A percentile compares a stretch with the other conserved stretches of the same genome.
Conservation (phyloP, 2,113 vertebrate genomes). For the Dasyornis broadbenti region DNA sequence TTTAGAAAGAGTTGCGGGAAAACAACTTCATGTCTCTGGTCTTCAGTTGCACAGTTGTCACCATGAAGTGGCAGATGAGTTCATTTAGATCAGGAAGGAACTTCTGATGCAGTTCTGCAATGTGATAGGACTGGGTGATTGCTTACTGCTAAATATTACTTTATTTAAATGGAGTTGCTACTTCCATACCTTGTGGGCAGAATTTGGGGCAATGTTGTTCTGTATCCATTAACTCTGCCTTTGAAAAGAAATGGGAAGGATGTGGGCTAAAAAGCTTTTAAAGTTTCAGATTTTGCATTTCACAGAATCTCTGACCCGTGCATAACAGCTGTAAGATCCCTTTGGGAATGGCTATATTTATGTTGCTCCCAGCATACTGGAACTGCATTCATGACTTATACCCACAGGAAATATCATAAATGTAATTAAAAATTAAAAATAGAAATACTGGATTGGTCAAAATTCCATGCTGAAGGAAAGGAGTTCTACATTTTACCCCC, state of each 20-base stretch:
- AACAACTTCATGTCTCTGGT: background rate
- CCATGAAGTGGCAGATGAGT: background rate
- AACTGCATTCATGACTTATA: slow-evolving; percentile 9
- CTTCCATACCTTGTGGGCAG: background rate
- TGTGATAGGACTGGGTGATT: background rate
- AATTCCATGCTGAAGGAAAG: background rate
- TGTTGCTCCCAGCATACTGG: background rate
- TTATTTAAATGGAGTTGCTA: background rate
- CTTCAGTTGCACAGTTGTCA: background rate
- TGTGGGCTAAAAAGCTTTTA: slow-evolving; percentile 40
- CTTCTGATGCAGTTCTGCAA: background rate
- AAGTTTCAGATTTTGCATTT: slow-evolving; percentile 18
- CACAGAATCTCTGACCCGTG: background rate
- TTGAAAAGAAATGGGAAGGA: slow-evolving; percentile 23
- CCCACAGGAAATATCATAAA: slow-evolving; percentile 39
- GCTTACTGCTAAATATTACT: background rate
- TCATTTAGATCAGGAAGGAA: background rate
- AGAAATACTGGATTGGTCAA: background rate
- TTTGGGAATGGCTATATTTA: background rate
- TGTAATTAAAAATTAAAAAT: slow-evolving; percentile 59
- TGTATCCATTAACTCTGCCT: slow-evolving; percentile 18
- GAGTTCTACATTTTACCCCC: background rate
- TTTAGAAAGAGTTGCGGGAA: background rate
- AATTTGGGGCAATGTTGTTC: background rate
- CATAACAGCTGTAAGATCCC: slow-evolving; percentile 20